phyloP scores from a whole-genome alignment of 2,113 vertebrate genomes.

The Ascaphus truei region DNA sequence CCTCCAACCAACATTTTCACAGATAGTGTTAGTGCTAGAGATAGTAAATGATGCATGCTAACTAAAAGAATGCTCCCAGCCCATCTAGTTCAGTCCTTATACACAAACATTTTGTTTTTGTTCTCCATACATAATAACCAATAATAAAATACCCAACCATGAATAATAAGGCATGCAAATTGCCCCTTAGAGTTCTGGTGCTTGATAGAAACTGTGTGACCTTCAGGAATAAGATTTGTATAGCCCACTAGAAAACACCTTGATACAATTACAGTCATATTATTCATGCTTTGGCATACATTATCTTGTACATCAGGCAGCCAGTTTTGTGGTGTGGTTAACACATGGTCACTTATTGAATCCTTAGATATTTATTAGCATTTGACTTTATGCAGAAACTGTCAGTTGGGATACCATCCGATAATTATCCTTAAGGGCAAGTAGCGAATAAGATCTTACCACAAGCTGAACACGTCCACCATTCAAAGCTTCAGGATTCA shows the following conservation, averaged over 20 bases:
- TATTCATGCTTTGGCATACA: constrained; percentile 21
- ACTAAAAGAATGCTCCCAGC: too few relatives aligned
- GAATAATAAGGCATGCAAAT: constrained; percentile 20
- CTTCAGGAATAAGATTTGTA: not conserved
- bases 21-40: too few relatives aligned
- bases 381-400: constrained; percentile 12
- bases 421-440: constrained; percentile 25
- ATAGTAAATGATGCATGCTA: too few relatives aligned
- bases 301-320: not conserved
- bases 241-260: constrained; percentile 17
- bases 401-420: not conserved
- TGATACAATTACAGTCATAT: constrained; percentile 23
- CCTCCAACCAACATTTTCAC: too few relatives aligned
- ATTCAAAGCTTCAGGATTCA: constrained; percentile 67
- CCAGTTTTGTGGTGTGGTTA: constrained; percentile 12
- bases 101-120: not conserved
- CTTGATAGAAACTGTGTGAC: constrained; percentile 22
- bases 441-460: constrained; percentile 69
- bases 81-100: too few relatives aligned
- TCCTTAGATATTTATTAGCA: not conserved
- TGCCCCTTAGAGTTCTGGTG: not conserved
- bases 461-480: constrained; percentile 79
- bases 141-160: not conserved
- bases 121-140: not conserved
- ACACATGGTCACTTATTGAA: constrained; percentile 17